Percentiles rank a stretch among this genome's conserved stretches.
These are phyloP conservation scores for Orestias chungarensis DNA, from an alignment of 2,797 vertebrate genomes.

Conservation along the genomic window DNA sequence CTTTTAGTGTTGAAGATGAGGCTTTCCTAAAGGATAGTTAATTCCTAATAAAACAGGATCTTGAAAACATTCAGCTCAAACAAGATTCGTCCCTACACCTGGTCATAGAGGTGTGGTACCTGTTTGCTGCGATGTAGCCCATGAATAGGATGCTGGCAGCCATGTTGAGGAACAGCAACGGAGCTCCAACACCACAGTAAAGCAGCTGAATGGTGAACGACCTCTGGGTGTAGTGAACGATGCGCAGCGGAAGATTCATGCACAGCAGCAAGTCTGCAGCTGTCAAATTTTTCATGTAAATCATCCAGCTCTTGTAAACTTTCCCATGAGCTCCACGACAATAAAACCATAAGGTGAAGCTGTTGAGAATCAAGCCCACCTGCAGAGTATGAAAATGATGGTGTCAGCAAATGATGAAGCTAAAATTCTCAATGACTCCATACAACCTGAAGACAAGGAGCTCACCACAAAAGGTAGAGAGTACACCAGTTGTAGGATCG, in stretches of 20 bases:
- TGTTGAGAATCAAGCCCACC: constrained; percentile 64
- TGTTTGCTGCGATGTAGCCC: constrained; percentile 76
- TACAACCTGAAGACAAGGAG: neutral
- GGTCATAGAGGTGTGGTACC: constrained; percentile 45
- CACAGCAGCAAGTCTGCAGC: constrained; percentile 23
- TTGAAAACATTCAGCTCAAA: no score
- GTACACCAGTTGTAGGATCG: neutral
- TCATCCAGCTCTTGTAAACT: constrained; percentile 49
- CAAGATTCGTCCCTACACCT: no score
- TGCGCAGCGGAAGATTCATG: constrained; percentile 37
- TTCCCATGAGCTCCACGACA: constrained; percentile 49
- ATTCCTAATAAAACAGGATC: no score
- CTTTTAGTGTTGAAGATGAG: neutral
- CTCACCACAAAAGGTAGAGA: neutral
- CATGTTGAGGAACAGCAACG: constrained; percentile 76
- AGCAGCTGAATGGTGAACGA: constrained; percentile 3
- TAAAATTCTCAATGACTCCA: no score
- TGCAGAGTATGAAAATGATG: neutral
- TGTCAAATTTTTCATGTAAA: constrained; percentile 78
- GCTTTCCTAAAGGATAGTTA: no score
- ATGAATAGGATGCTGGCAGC: constrained; percentile 81
- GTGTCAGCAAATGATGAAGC: neutral
- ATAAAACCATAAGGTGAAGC: constrained; percentile 64
- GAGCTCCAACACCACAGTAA: constrained; percentile 69
- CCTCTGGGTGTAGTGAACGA: constrained; percentile 42